Percentiles rank a stretch among this genome's conserved stretches.
Conservation (phyloP, 2,797 vertebrate species). For the Amazona finschi region DNA sequence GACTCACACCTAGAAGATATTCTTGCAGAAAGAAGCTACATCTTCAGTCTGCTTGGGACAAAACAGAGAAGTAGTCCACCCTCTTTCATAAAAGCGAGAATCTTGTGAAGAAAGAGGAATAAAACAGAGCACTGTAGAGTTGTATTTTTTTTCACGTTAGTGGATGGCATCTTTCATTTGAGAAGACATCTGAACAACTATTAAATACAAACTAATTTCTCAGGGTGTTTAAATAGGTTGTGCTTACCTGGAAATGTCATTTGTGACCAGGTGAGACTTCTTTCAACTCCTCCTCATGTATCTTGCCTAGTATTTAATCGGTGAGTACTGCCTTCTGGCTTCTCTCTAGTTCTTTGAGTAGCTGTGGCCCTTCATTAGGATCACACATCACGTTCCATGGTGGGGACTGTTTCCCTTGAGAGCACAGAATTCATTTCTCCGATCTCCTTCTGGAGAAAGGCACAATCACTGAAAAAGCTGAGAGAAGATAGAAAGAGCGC, state of each 20-base stretch:
- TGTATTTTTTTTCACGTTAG: neutral
- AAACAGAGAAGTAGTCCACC: neutral
- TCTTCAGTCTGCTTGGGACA: neutral
- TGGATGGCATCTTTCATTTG: neutral
- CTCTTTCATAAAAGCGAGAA: neutral
- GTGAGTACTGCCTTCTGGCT: neutral
- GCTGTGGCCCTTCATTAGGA: neutral
- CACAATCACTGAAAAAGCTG: neutral
- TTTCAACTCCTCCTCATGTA: neutral
- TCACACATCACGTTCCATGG: neutral
- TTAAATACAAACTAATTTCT: neutral
- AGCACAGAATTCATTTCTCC: constrained; percentile 24
- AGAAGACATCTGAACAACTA: neutral
- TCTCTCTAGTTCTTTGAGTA: neutral
- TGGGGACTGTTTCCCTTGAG: neutral
- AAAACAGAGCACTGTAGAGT: neutral
- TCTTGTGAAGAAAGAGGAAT: neutral
- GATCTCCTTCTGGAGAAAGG: constrained; percentile 46
- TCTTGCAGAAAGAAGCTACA: neutral
- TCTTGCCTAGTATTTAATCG: neutral
- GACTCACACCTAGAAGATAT: neutral
- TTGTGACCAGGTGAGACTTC: neutral
- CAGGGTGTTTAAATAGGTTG: neutral
- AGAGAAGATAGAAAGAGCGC: neutral
- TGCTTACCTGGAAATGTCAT: constrained; percentile 37